A percentile compares a stretch with the other conserved stretches of the same genome.
These are phyloP conservation scores for Tragopan temminckii DNA, from an alignment of 2,797 vertebrate genomes.

Conservation along the genomic window DNA sequence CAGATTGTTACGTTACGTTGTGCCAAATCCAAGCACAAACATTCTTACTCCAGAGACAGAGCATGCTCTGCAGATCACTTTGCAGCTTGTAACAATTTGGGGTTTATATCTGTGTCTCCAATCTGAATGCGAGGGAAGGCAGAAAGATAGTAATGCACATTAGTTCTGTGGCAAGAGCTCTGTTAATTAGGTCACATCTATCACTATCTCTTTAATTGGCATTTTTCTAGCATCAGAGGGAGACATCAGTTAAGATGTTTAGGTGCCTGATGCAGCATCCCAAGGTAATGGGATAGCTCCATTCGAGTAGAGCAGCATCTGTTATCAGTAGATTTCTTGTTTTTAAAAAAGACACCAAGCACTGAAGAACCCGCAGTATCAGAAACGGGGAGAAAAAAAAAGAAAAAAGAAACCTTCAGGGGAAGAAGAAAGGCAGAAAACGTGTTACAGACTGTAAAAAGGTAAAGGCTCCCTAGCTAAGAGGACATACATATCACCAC, in stretches of 20 bases:
- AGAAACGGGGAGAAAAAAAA: neutral
- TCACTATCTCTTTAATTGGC: slow-evolving; percentile 20
- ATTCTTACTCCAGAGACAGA: neutral
- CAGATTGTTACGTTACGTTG: neutral
- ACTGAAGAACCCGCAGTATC: neutral
- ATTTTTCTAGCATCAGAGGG: slow-evolving; percentile 8
- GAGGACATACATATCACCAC: accelerated
- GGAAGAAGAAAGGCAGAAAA: neutral
- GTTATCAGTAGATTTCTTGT: neutral
- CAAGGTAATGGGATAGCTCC: neutral
- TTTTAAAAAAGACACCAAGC: neutral
- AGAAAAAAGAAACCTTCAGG: accelerated
- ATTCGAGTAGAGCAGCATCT: neutral
- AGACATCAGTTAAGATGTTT: neutral
- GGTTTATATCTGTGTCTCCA: neutral
- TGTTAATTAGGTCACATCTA: neutral
- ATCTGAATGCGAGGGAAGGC: neutral
- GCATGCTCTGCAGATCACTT: neutral
- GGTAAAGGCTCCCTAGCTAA: neutral
- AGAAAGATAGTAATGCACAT: neutral
- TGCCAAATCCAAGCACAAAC: neutral
- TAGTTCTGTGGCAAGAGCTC: neutral
- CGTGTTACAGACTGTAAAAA: neutral
- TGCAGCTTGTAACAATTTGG: neutral
- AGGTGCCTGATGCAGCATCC: neutral